These are phyloP conservation scores for Poecile montanus DNA, from an alignment of 2,797 vertebrate genomes.

Conservation along the genomic window DNA sequence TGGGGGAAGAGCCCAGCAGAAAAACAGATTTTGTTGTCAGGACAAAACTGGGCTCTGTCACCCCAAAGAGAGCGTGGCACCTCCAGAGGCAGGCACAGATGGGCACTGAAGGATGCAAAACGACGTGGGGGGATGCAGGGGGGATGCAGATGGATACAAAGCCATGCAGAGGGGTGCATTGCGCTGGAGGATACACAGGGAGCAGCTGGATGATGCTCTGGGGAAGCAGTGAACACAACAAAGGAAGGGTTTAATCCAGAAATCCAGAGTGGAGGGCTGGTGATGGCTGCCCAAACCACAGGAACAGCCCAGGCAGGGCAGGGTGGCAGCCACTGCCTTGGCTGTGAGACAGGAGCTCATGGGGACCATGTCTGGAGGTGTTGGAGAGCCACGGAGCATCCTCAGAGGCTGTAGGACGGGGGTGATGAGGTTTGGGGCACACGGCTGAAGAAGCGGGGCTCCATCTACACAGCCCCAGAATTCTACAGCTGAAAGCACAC, in stretches of 20 bases:
- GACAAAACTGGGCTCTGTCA: not conserved
- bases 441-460: rapidly evolving
- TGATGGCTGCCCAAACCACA: not conserved
- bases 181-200: rapidly evolving
- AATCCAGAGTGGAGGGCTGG: not conserved
- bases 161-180: not conserved
- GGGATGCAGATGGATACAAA: not conserved
- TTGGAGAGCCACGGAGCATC: rapidly evolving
- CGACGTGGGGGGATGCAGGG: rapidly evolving
- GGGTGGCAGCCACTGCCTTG: not conserved
- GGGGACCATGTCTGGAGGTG: rapidly evolving
- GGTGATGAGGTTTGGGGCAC: rapidly evolving
- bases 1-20: not conserved
- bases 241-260: not conserved
- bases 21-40: not conserved
- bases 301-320: not conserved
- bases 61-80: rapidly evolving
- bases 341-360: not conserved
- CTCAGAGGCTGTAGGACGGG: not conserved
- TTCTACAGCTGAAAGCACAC: not conserved
- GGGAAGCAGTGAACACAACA: not conserved
- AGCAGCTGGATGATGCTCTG: not conserved
- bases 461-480: rapidly evolving
- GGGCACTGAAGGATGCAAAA: not conserved
- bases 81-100: not conserved